These are phyloP conservation scores for Diachrysia chrysitis DNA, from an alignment of 2,888 invertebrate genomes.

Conservation along the genomic window DNA sequence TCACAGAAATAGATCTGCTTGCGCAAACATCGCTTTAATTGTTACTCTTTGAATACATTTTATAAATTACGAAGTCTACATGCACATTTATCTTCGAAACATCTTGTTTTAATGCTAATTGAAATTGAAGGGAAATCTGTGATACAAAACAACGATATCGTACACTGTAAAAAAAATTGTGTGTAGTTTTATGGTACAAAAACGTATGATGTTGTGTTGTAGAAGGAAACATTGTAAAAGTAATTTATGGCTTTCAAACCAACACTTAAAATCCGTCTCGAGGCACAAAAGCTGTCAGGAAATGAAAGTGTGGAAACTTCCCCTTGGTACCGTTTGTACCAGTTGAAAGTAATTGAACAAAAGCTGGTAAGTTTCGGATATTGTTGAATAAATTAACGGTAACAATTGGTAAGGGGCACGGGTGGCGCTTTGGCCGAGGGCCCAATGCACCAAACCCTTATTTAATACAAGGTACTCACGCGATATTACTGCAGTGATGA, in stretches of 20 bases:
- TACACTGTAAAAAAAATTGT: slow-evolving; percentile 22
- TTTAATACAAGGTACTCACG: slow-evolving; percentile 70
- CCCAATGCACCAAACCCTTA: slow-evolving; percentile 70
- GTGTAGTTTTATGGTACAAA: slow-evolving; percentile 17
- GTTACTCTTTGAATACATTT: slow-evolving; percentile 48
- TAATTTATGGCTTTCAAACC: slow-evolving; percentile 33
- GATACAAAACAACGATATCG: slow-evolving; percentile 9
- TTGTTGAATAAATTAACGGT: slow-evolving; percentile 78
- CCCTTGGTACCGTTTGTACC: slow-evolving; percentile 74
- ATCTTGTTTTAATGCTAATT: not conserved
- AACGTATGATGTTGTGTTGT: slow-evolving; percentile 11
- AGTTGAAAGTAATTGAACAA: slow-evolving; percentile 69
- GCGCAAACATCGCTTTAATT: slow-evolving; percentile 68
- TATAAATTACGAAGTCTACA: slow-evolving; percentile 16
- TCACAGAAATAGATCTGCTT: slow-evolving; percentile 71
- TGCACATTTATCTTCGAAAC: slow-evolving; percentile 8
- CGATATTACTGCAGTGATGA: slow-evolving; percentile 74
- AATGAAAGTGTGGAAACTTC: slow-evolving; percentile 44
- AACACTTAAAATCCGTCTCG: slow-evolving; percentile 36
- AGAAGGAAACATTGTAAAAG: slow-evolving; percentile 21
- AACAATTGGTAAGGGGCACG: slow-evolving; percentile 77
- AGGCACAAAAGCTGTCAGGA: slow-evolving; percentile 35
- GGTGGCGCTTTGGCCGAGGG: slow-evolving; percentile 70
- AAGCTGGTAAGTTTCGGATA: slow-evolving; percentile 60
- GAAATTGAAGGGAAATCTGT: not conserved